Evolutionary conservation across 2,113 vertebrate genomes (phyloP).

Genomic region (Rhodinocichla rosea): DNA sequence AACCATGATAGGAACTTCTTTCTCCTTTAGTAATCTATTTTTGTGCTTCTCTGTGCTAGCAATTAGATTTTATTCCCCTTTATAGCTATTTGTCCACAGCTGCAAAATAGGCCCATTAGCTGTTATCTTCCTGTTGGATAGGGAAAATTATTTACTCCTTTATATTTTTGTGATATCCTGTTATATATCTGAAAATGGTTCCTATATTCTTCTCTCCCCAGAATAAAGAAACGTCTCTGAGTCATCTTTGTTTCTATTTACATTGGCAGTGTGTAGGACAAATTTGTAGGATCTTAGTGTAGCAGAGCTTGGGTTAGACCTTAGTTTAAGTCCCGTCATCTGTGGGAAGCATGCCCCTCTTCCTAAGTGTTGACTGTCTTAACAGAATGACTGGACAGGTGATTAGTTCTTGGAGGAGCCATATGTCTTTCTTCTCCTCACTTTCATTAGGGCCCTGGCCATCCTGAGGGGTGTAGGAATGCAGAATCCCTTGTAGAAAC

Average conservation of each 20-base stretch:
- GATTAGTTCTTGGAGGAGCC: neutral
- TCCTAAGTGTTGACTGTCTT: neutral
- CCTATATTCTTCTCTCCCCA: neutral
- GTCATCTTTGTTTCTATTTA: neutral
- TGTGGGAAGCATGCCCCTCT: neutral
- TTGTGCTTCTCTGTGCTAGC: neutral
- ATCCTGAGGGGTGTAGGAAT: neutral
- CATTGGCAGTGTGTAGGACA: neutral
- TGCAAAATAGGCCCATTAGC: neutral
- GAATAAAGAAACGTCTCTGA: neutral
- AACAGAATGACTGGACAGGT: neutral
- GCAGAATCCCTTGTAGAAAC: neutral
- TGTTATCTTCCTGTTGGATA: neutral
- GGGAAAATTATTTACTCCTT: neutral
- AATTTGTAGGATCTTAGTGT: neutral
- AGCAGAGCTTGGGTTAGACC: neutral
- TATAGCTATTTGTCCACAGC: neutral
- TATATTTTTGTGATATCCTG: neutral
- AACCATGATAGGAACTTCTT: neutral
- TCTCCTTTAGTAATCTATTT: neutral
- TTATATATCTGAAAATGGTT: neutral
- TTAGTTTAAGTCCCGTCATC: neutral
- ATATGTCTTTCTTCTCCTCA: neutral
- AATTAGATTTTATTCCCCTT: neutral
- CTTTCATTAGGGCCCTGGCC: neutral